phyloP scores from a whole-genome alignment of 2,113 vertebrate genomes.

The Tichodroma muraria region DNA sequence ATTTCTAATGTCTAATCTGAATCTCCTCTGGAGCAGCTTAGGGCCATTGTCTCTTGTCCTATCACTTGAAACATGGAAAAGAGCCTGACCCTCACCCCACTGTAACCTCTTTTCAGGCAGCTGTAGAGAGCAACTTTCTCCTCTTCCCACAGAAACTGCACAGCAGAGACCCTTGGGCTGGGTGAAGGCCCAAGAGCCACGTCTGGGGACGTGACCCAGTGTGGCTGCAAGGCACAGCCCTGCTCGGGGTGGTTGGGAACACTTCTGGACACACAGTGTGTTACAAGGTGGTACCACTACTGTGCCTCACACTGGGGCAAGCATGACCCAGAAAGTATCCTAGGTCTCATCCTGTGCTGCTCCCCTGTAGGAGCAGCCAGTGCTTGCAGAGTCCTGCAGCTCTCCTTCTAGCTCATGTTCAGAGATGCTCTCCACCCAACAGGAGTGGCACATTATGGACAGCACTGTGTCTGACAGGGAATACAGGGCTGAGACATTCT shows the following conservation, averaged over 20 bases:
- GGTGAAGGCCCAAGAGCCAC: not conserved
- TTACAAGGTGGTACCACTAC: not conserved
- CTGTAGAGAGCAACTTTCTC: not conserved
- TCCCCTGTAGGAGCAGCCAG: not conserved
- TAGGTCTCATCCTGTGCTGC: not conserved
- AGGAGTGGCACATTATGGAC: not conserved
- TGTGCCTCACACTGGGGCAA: not conserved
- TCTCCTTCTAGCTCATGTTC: not conserved
- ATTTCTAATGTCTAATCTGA: not conserved
- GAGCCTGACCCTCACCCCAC: not conserved
- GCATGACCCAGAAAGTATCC: not conserved
- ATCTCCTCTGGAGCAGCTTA: not conserved
- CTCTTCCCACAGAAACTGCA: not conserved
- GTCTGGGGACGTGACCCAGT: not conserved
- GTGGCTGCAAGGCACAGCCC: not conserved
- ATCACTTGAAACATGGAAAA: not conserved
- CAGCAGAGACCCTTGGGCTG: not conserved
- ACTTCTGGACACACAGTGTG: not conserved
- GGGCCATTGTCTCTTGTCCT: not conserved
- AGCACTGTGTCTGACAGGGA: not conserved
- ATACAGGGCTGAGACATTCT: not conserved
- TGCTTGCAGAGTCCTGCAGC: not conserved
- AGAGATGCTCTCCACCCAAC: not conserved
- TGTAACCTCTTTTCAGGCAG: not conserved
- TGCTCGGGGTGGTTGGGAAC: not conserved